Percentiles rank a stretch among this genome's conserved stretches.
These are phyloP conservation scores for Perccottus glenii DNA, from an alignment of 2,113 vertebrate species.

Conservation along the genomic window DNA sequence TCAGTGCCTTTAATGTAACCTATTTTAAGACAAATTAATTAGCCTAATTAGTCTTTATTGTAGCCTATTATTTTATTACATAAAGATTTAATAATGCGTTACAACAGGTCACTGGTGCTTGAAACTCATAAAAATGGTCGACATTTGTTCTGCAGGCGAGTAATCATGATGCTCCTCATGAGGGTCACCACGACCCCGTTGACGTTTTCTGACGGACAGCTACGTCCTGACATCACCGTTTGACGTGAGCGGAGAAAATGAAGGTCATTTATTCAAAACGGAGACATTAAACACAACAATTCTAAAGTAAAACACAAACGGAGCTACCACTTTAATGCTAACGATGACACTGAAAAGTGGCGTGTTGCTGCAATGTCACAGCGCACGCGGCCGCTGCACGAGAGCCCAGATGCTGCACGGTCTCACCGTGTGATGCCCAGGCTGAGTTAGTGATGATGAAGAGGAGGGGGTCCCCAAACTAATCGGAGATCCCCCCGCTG, in stretches of 20 bases:
- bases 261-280: slow-evolving; percentile 55
- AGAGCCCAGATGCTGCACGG: slow-evolving; percentile 27
- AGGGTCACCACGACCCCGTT: not conserved
- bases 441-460: slow-evolving; percentile 43
- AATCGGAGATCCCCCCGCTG: slow-evolving; percentile 24
- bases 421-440: slow-evolving; percentile 47
- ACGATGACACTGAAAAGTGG: not conserved
- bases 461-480: slow-evolving; percentile 33
- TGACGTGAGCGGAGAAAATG: slow-evolving; percentile 32
- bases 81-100: no score
- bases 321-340: not conserved
- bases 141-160: no score
- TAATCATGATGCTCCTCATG: not conserved
- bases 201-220: not conserved
- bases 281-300: not conserved
- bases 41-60: no score
- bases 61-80: no score
- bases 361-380: slow-evolving; percentile 53
- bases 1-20: no score
- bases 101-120: no score
- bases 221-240: slow-evolving; percentile 35
- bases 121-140: no score
- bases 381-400: slow-evolving; percentile 42
- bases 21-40: no score
- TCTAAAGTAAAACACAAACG: not conserved